phyloP scores from a whole-genome alignment of 2,888 invertebrate species.

The Apotomis capreana region DNA sequence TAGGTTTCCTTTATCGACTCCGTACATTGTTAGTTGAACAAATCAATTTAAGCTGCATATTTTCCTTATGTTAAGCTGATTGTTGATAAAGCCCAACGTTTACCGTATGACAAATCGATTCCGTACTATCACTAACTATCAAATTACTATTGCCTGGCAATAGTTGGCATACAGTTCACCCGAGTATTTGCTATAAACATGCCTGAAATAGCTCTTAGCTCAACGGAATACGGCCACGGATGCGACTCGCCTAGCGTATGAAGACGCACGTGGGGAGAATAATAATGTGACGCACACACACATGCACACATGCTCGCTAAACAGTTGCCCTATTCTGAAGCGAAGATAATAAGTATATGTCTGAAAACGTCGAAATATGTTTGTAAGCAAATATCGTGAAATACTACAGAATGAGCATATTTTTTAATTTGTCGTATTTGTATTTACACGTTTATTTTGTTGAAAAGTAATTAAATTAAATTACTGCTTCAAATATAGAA shows the following conservation, averaged over 20 bases:
- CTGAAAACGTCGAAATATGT: neutral
- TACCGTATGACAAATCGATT: slow-evolving; percentile 62
- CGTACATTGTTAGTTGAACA: neutral
- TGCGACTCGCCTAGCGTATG: slow-evolving; percentile 27
- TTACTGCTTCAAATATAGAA: no score
- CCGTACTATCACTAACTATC: slow-evolving; percentile 46
- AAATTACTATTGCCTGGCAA: slow-evolving; percentile 45
- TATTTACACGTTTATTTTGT: no score
- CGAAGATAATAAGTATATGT: neutral
- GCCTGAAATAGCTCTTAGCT: slow-evolving; percentile 11
- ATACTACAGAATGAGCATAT: no score
- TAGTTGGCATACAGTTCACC: slow-evolving; percentile 19
- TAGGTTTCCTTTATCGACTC: slow-evolving; percentile 4
- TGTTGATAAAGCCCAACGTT: slow-evolving; percentile 47
- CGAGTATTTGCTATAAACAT: neutral
- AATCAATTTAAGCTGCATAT: slow-evolving; percentile 5
- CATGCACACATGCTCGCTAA: slow-evolving; percentile 37
- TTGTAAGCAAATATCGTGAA: neutral
- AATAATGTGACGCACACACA: slow-evolving; percentile 29
- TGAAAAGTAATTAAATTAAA: no score
- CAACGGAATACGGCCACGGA: neutral
- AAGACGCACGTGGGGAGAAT: slow-evolving; percentile 42
- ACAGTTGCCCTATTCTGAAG: slow-evolving; percentile 30
- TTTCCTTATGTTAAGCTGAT: slow-evolving; percentile 30
- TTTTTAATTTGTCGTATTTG: no score